Percentiles rank a stretch among this genome's conserved stretches.
phyloP scores from a whole-genome alignment of 2,888 invertebrate species.

The Hydroisotoma schaefferi region DNA sequence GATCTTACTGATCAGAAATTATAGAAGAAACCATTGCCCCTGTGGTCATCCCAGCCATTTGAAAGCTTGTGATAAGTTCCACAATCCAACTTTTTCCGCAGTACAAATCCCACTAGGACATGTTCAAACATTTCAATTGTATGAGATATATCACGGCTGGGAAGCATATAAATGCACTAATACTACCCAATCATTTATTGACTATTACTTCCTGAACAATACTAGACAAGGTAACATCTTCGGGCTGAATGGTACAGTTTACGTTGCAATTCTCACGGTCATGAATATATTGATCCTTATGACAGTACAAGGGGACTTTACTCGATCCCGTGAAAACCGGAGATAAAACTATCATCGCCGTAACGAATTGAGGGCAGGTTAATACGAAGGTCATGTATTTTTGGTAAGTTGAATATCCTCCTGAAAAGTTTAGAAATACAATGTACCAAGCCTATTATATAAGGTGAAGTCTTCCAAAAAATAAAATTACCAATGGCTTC shows the following conservation, averaged over 20 bases:
- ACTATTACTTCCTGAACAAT: slow-evolving; percentile 37
- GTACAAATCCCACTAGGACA: slow-evolving; percentile 31
- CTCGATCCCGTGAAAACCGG: slow-evolving; percentile 32
- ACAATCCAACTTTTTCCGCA: slow-evolving; percentile 34
- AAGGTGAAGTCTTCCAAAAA: background rate
- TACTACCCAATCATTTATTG: background rate
- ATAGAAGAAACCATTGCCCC: slow-evolving; percentile 34
- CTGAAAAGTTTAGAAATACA: slow-evolving; percentile 8
- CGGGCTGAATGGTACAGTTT: slow-evolving; percentile 24
- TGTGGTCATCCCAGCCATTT: slow-evolving; percentile 40
- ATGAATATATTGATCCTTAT: slow-evolving; percentile 22
- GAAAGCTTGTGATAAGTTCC: slow-evolving; percentile 33
- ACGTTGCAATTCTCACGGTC: slow-evolving; percentile 12
- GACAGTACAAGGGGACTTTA: slow-evolving; percentile 32
- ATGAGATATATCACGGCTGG: background rate
- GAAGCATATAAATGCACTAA: too few relatives aligned
- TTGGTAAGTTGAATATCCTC: slow-evolving; percentile 33
- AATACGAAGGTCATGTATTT: slow-evolving; percentile 34
- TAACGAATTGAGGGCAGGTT: slow-evolving; percentile 34
- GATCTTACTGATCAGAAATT: slow-evolving; percentile 34
- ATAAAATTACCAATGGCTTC: slow-evolving; percentile 23
- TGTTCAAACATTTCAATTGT: background rate
- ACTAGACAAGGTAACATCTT: slow-evolving; percentile 21
- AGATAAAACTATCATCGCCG: slow-evolving; percentile 35
- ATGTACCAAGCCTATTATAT: background rate